Evolutionary conservation across 2,797 vertebrate genomes (phyloP), one percentile per base, ranked within the genome.

Genomic region (Bufotes viridis): DNA sequence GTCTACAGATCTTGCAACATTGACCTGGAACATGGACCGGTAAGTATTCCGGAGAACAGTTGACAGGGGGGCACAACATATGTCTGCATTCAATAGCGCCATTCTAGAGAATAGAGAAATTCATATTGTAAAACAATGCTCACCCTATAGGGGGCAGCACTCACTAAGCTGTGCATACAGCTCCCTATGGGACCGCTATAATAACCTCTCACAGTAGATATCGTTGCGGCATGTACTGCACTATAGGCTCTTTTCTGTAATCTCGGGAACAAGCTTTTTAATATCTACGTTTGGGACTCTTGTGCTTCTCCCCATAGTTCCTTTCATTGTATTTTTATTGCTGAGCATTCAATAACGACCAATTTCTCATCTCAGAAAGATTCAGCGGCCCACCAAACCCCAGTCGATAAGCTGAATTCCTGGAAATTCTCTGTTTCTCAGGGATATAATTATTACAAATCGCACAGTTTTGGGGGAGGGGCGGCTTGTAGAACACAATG

Each of bases 1-100:
- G 97, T 93, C 94, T 94, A 93, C 98, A 99, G 67, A 95, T 94
- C 92, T 96, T 98, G 92, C 98, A 99, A 93, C 98, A 99, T 69
- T 96, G 96, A 26, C 94, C 95, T 0, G 95, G 92, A 1, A 97
- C 88, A 0, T 97, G 97, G 18, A 98, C 96, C 0, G 98, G 97
- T 13, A 98, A 95, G 3, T 94, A 93, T 84, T 97, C 97, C 0
- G 96, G 94, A 0, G 97, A 96, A 84, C 98, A 99, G 22, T 93
- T 96, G 0, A 97, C 93, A 4, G 95, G 95, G 2, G 97, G 95
- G 89, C 98, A 99, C 85, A 97, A 95, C 91, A 98, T 96, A 87
- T 96, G 95, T 81, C 96, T 94, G 91, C 98, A 99, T 78, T 98
- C 97, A 90, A 98, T 96, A 3, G 93, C 92, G 0, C 98, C 98